These are phyloP conservation scores for Apis cerana DNA, from an alignment of 1,140 invertebrate species.

Conservation along the genomic window DNA sequence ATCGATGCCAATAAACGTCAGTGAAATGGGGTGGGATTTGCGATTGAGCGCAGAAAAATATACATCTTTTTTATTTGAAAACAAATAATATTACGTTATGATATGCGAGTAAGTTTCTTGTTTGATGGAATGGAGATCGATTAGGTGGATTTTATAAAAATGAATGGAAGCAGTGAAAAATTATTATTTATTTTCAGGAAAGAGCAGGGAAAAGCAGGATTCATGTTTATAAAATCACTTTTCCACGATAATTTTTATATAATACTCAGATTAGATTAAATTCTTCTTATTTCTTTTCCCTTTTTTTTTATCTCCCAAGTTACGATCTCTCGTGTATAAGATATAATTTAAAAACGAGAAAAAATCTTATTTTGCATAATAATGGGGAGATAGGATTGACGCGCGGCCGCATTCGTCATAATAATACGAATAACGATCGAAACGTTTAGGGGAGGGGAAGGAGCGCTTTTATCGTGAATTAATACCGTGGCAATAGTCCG, in stretches of 20 bases:
- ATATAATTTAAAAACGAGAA: too few relatives aligned
- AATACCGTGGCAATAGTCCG: slow-evolving; percentile 29
- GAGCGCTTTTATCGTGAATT: slow-evolving; percentile 42
- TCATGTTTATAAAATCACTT: too few relatives aligned
- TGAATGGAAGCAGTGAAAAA: too few relatives aligned
- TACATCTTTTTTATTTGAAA: slow-evolving; percentile 46
- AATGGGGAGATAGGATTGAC: background rate
- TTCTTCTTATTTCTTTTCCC: too few relatives aligned
- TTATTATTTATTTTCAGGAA: too few relatives aligned
- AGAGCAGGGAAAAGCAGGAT: too few relatives aligned
- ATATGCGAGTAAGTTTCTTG: background rate
- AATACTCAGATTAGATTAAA: too few relatives aligned
- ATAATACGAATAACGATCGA: slow-evolving; percentile 3
- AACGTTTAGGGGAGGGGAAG: slow-evolving; percentile 24
- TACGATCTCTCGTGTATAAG: too few relatives aligned
- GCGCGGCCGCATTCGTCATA: background rate
- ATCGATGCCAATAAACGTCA: slow-evolving; percentile 60
- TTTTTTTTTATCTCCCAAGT: too few relatives aligned
- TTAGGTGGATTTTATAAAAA: too few relatives aligned
- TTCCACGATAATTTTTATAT: too few relatives aligned
- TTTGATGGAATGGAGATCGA: background rate
- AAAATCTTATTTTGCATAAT: background rate
- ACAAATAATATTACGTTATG: slow-evolving; percentile 2
- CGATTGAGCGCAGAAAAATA: slow-evolving; percentile 28
- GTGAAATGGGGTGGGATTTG: slow-evolving; percentile 19